Percentiles rank a stretch among this genome's conserved stretches.
These are phyloP conservation scores for Philonicus albiceps DNA, from an alignment of 2,888 invertebrate species.

Conservation along the genomic window DNA sequence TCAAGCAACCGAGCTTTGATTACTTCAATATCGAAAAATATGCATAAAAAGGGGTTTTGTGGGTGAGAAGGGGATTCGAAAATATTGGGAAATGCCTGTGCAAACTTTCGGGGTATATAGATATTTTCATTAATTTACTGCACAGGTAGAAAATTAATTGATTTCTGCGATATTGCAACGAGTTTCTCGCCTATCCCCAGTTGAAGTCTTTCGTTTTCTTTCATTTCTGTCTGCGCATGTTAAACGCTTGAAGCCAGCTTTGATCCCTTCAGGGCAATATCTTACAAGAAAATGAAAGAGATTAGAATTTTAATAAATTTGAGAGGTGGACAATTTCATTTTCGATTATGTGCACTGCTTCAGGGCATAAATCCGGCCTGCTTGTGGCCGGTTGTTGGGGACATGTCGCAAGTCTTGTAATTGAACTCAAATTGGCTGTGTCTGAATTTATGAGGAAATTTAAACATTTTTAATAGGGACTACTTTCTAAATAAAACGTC, in stretches of 20 bases:
- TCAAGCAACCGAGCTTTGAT: background rate
- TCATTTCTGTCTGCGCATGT: background rate
- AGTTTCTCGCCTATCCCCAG: background rate
- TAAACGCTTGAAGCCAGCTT: background rate
- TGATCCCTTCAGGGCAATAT: background rate
- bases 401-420: background rate
- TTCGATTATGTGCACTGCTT: background rate
- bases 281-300: background rate
- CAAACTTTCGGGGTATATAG: background rate
- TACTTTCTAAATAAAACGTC: background rate
- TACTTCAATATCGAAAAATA: slow-evolving; percentile 3
- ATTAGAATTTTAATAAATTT: background rate
- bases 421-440: background rate
- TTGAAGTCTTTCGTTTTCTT: slow-evolving; percentile 24
- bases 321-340: background rate
- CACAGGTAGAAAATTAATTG: slow-evolving; percentile 2
- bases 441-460: background rate
- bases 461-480: background rate
- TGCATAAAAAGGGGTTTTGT: slow-evolving; percentile 16
- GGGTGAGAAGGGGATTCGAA: background rate
- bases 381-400: background rate
- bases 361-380: background rate
- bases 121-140: background rate
- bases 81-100: slow-evolving; percentile 14
- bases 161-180: background rate